Percentiles rank a stretch among this genome's conserved stretches.
Evolutionary conservation across 2,113 vertebrate species (phyloP).

Genomic region (Oncorhynchus keta): DNA sequence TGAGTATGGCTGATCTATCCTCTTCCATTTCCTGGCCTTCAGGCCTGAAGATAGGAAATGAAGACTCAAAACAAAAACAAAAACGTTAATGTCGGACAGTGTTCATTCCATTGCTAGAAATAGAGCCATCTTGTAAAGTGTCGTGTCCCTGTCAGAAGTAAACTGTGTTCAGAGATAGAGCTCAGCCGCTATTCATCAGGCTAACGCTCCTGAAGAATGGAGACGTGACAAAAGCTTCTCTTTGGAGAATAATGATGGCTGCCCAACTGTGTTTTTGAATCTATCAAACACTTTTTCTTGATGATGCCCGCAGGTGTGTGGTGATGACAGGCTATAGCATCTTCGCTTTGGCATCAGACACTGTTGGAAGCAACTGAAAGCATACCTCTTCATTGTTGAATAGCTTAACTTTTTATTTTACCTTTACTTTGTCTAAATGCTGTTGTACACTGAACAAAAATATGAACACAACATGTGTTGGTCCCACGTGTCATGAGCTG

Average conservation of each 20-base stretch:
- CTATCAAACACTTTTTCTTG: conserved; percentile 49
- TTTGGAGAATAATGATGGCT: conserved; percentile 78
- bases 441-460: neutral
- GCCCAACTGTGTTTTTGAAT: conserved; percentile 71
- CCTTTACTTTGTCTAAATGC: neutral
- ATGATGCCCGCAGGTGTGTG: conserved; percentile 62
- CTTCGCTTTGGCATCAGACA: conserved; percentile 44
- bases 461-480: too few species aligned
- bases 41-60: conserved; percentile 47
- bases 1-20: too few species aligned
- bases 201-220: conserved; percentile 72
- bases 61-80: conserved; percentile 60
- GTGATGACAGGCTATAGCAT: conserved; percentile 15
- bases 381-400: conserved; percentile 11
- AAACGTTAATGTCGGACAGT: conserved; percentile 69
- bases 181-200: conserved; percentile 72
- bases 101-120: conserved; percentile 67
- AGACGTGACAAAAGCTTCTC: conserved; percentile 77
- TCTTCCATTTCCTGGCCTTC: too few species aligned
- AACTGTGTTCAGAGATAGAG: conserved; percentile 74
- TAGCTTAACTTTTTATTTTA: neutral
- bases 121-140: conserved; percentile 67
- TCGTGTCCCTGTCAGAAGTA: conserved; percentile 75
- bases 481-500: too few species aligned
- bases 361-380: conserved; percentile 10